Percentiles rank a stretch among this genome's conserved stretches.
Evolutionary conservation across 2,113 vertebrate species (phyloP).

Genomic region (Triplophysa rosa): DNA sequence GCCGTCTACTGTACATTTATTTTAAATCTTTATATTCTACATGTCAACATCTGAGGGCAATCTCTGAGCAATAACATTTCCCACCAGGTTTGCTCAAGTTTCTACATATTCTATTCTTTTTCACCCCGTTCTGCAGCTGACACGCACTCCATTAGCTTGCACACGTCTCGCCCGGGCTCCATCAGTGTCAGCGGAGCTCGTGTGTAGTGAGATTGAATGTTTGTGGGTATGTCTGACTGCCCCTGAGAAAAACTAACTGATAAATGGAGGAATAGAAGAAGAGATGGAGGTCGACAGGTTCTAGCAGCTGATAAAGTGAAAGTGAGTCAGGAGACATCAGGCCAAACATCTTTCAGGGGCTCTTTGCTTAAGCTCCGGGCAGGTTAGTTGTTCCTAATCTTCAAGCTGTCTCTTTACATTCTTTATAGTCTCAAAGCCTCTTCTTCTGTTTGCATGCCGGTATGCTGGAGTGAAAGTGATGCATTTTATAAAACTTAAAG

Average conservation of each 20-base stretch:
- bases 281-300: neutral
- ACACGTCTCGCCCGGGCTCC: neutral
- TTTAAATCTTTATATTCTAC: too few species aligned
- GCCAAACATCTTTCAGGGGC: conserved; percentile 4
- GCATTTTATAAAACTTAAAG: too few species aligned
- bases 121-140: neutral
- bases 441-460: neutral
- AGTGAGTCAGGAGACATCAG: conserved; percentile 7
- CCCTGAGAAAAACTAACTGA: conserved; percentile 22
- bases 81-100: neutral
- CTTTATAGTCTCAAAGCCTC: neutral
- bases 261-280: conserved; percentile 1
- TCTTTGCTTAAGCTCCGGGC: neutral
- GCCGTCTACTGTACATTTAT: too few species aligned
- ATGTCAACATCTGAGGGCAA: neutral
- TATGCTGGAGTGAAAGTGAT: neutral
- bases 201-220: conserved; percentile 21
- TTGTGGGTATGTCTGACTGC: conserved; percentile 17
- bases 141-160: neutral
- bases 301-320: conserved; percentile 10
- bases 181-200: conserved; percentile 26
- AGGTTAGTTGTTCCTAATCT: neutral
- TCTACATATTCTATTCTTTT: neutral
- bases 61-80: neutral
- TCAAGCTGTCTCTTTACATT: conserved; percentile 18